Evolutionary conservation across 2,797 vertebrate species (phyloP).

Genomic region (Sandelia bainsii): DNA sequence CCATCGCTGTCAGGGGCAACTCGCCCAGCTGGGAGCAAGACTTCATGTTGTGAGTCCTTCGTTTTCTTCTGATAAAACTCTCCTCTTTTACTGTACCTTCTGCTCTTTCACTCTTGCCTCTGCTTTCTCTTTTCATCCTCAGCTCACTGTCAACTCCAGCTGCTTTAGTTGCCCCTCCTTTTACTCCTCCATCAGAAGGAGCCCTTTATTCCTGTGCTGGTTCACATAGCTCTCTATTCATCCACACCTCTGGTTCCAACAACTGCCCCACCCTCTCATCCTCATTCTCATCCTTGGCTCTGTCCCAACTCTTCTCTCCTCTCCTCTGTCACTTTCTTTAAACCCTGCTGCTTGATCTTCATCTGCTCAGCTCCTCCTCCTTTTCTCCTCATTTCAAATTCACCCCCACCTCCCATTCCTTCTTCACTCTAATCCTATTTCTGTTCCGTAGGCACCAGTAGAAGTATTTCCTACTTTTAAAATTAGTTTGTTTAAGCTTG

Average conservation of each 20-base stretch:
- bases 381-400: slow-evolving; percentile 17
- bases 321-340: slow-evolving; percentile 57
- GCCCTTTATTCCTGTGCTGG: slow-evolving; percentile 56
- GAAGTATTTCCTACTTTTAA: slow-evolving; percentile 11
- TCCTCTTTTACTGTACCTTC: slow-evolving; percentile 4
- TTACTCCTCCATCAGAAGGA: slow-evolving; percentile 42
- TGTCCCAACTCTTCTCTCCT: slow-evolving; percentile 33
- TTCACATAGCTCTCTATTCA: slow-evolving; percentile 41
- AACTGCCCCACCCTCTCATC: slow-evolving; percentile 50
- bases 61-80: slow-evolving; percentile 42
- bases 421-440: neutral
- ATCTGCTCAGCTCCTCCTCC: slow-evolving; percentile 44
- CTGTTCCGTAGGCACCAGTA: slow-evolving; percentile 31
- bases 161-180: slow-evolving; percentile 35
- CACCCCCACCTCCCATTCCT: slow-evolving; percentile 11
- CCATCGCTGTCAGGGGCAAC: slow-evolving; percentile 94
- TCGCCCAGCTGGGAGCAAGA: slow-evolving; percentile 98
- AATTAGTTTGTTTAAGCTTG: slow-evolving; percentile 38
- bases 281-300: slow-evolving; percentile 55
- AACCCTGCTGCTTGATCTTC: slow-evolving; percentile 57
- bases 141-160: slow-evolving; percentile 32
- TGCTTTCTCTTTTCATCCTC: slow-evolving; percentile 30
- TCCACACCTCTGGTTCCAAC: slow-evolving; percentile 34
- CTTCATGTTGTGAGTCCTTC: slow-evolving; percentile 97
- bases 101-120: slow-evolving; percentile 14